Conservation (phyloP, 2,797 vertebrate species). For the Myiotriccus ornatus region DNA sequence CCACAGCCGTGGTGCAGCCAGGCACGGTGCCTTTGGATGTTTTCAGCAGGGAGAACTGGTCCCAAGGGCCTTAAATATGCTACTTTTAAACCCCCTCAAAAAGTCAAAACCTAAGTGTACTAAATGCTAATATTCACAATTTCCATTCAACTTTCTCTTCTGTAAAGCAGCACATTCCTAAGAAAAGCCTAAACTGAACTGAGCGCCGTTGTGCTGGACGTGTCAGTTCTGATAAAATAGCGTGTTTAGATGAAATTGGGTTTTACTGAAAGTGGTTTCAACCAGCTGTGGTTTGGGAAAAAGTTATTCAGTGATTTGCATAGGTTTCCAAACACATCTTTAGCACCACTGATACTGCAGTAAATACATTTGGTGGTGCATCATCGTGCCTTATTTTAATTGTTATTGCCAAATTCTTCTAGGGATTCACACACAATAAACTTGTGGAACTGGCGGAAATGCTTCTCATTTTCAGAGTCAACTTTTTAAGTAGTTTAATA, state of each 20-base stretch:
- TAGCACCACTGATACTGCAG: slow-evolving; percentile 32
- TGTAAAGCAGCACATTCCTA: not conserved
- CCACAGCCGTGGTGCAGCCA: rapidly evolving
- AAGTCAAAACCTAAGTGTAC: not conserved
- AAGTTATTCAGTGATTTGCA: slow-evolving; percentile 32
- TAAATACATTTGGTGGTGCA: slow-evolving; percentile 48
- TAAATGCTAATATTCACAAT: not conserved
- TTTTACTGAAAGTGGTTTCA: slow-evolving; percentile 13
- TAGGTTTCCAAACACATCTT: slow-evolving; percentile 36
- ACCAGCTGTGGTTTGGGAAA: slow-evolving; percentile 39
- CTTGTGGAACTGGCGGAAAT: slow-evolving; percentile 59
- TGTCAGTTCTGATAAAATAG: not conserved
- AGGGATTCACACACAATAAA: slow-evolving; percentile 61
- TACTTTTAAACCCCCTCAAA: not conserved
- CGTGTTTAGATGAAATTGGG: not conserved
- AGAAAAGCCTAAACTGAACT: not conserved
- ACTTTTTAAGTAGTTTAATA: slow-evolving; percentile 47
- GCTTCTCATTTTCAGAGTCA: slow-evolving; percentile 53
- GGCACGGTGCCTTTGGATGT: rapidly evolving
- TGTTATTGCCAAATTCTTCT: slow-evolving; percentile 63
- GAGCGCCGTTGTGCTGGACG: not conserved
- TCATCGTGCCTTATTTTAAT: slow-evolving; percentile 52
- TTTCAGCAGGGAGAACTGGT: not conserved
- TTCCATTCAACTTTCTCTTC: not conserved
- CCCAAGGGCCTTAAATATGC: not conserved